Conservation (phyloP, 2,888 invertebrate genomes). For the Imbricaverruca yamaguchii region DNA sequence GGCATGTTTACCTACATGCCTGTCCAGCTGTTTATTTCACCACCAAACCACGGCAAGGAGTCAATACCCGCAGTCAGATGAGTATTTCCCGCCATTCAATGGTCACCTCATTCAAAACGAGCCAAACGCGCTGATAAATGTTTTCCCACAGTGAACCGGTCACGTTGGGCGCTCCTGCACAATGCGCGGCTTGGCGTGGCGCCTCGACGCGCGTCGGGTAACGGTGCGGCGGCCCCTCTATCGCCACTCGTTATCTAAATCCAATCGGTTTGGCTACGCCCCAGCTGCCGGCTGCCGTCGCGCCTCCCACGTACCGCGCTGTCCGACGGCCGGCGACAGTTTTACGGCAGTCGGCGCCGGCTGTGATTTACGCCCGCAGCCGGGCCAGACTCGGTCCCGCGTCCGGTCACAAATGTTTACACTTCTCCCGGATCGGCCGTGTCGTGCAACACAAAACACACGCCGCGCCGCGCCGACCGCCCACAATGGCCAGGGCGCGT, state of each 20-base stretch:
- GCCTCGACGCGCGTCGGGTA: background rate
- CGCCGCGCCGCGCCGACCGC: background rate
- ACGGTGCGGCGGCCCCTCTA: background rate
- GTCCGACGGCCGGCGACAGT: background rate
- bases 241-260: background rate
- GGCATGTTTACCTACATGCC: too few species aligned
- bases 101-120: too few species aligned
- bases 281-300: background rate
- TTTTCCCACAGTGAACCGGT: background rate
- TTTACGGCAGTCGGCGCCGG: background rate
- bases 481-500: background rate
- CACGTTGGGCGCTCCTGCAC: background rate
- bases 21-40: too few species aligned
- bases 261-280: background rate
- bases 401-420: slow-evolving; percentile 10
- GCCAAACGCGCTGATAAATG: background rate
- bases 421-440: background rate
- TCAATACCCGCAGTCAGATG: too few species aligned
- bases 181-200: background rate
- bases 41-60: too few species aligned
- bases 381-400: background rate
- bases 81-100: too few species aligned
- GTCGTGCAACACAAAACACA: slow-evolving; percentile 8
- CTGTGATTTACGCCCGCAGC: background rate
- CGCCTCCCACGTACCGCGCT: background rate